Conservation (phyloP, 2,113 vertebrate species). For the Limnothrissa miodon region DNA sequence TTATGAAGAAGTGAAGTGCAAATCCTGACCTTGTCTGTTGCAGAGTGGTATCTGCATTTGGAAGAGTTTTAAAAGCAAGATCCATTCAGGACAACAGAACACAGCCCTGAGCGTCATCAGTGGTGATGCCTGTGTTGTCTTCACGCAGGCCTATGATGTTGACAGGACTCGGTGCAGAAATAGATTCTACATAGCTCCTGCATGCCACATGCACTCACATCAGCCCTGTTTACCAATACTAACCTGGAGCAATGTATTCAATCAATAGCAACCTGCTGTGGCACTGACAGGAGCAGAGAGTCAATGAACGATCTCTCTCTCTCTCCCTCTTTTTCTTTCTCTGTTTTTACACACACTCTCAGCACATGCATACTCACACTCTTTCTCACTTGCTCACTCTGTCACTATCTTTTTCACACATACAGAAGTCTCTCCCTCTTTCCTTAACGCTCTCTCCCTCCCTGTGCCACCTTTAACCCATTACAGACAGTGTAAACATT, state of each 20-base stretch:
- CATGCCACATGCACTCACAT: constrained; percentile 17
- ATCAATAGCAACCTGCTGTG: constrained; percentile 35
- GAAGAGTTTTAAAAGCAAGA: not conserved
- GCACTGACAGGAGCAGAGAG: constrained; percentile 7
- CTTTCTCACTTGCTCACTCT: not conserved
- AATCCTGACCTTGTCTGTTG: too few relatives aligned
- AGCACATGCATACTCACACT: not conserved
- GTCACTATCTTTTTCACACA: not conserved
- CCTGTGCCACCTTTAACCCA: constrained; percentile 18
- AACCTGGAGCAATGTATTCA: not conserved
- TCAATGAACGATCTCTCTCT: constrained; percentile 2
- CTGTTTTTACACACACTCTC: not conserved
- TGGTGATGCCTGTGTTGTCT: not conserved
- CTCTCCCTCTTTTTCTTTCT: not conserved
- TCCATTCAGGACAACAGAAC: not conserved
- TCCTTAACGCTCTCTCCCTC: constrained; percentile 1
- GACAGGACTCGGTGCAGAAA: not conserved
- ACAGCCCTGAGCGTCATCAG: not conserved
- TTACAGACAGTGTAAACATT: constrained; percentile 44
- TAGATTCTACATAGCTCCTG: not conserved
- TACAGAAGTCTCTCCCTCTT: not conserved
- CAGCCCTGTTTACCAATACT: constrained; percentile 10
- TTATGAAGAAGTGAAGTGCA: not conserved
- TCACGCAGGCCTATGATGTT: not conserved
- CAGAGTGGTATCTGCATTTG: not conserved